Base-by-base conservation (phyloP, 2,113 vertebrate species). In the Carettochelys insculpta region DNA sequence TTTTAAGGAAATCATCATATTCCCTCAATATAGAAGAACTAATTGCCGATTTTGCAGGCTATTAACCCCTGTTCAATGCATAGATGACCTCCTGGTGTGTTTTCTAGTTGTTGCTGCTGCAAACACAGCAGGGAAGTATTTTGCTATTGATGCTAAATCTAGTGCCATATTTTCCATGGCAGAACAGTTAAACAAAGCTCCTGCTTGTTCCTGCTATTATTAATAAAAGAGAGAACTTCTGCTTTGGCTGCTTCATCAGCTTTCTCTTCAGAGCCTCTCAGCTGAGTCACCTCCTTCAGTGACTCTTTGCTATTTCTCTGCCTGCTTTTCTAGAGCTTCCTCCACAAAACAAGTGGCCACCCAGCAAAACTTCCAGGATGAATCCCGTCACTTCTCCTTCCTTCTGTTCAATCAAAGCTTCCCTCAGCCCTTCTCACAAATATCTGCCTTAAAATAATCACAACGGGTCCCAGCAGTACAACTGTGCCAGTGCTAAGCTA, bases 81-180 rank as follows among this genome's bases (percentile, higher is more conserved):
- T 85, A 68, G 10, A 50, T 75, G 58, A 4, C 11, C 43, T 43
- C 20, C 31, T 1, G 0, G 38, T 25, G 38, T 83, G 27, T 41
- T 92, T 83, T 94, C 87, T 65, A 83, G 51, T 77, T 88, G n/a
- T 75, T 92, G 83, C 89, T 90, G 88, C 85, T 88, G 45, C 52
- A 71, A 3, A 79, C 86, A 68, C 82, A 92, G 84, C 52, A 92
- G 79, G 80, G 68, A 88, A 91, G 58, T 50, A 17, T 87, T 93
- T 85, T 65, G 68, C 89, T 90, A 77, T 61, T 90, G 41, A 38
- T 34, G n/a, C 19, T 71, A 73, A 73, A 73, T 73, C 61, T 38
- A 8, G 13, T 73, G 38, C 2, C 77, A 38, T 89, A 91, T 92
- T 88, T 81, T 88, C 80, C 52, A 65, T 79, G 68, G n/a, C 38